These are phyloP conservation scores for Gari tellinella DNA, from an alignment of 2,888 invertebrate species.

Conservation along the genomic window DNA sequence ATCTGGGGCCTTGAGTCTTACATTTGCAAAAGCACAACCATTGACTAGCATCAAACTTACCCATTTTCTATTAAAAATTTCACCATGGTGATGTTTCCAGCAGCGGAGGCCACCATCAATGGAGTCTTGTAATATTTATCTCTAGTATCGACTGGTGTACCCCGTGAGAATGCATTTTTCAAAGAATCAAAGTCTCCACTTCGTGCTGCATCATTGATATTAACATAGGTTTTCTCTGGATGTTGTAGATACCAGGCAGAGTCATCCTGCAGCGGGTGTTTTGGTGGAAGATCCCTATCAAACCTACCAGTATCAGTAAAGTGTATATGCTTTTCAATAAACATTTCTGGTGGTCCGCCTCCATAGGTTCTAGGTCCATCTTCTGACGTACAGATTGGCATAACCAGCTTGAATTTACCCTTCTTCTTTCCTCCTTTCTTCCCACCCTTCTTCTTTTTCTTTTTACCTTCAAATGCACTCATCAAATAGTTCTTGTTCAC, in stretches of 20 bases:
- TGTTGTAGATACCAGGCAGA: slow-evolving; percentile 84
- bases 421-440: slow-evolving; percentile 80
- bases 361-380: slow-evolving; percentile 81
- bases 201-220: slow-evolving; percentile 83
- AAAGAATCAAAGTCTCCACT: slow-evolving; percentile 82
- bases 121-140: slow-evolving; percentile 85
- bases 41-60: slow-evolving; percentile 67
- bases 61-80: slow-evolving; percentile 82
- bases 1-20: too few relatives aligned
- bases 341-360: slow-evolving; percentile 82
- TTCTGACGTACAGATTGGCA: slow-evolving; percentile 82
- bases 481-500: slow-evolving; percentile 83
- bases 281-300: slow-evolving; percentile 82
- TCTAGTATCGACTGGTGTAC: slow-evolving; percentile 80
- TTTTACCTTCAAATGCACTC: slow-evolving; percentile 83
- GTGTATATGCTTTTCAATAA: slow-evolving; percentile 80
- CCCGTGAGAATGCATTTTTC: slow-evolving; percentile 78
- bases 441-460: slow-evolving; percentile 83
- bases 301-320: slow-evolving; percentile 83
- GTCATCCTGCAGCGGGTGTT: slow-evolving; percentile 83
- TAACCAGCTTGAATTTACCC: slow-evolving; percentile 83
- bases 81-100: slow-evolving; percentile 81
- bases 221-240: slow-evolving; percentile 81
- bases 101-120: slow-evolving; percentile 82
- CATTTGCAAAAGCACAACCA: not conserved